Percentiles rank a stretch among this genome's conserved stretches.
These are phyloP conservation scores for Planiliza haematocheilus DNA, from an alignment of 2,113 vertebrate genomes.

Conservation along the genomic window DNA sequence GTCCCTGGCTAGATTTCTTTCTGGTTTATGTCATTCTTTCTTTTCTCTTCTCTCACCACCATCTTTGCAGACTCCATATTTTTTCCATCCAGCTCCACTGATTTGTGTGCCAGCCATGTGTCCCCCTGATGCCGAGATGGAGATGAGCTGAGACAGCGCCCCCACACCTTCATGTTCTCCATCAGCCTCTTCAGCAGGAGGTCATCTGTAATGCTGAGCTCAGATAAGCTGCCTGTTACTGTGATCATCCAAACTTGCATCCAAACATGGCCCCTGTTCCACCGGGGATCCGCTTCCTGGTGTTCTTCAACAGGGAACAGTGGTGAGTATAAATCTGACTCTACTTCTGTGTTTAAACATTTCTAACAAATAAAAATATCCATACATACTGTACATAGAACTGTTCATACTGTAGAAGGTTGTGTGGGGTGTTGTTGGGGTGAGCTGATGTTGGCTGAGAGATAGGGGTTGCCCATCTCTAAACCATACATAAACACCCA, in stretches of 20 bases:
- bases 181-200: background rate
- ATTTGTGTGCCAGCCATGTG: background rate
- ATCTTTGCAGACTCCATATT: background rate
- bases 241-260: background rate
- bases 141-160: background rate
- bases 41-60: background rate
- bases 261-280: slow-evolving; percentile 79
- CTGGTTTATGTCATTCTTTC: no score
- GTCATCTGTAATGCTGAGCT: slow-evolving; percentile 14
- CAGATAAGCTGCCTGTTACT: background rate
- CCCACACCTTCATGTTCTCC: background rate
- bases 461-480: no score
- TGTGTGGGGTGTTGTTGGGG: no score
- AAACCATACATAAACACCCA: no score
- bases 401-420: no score
- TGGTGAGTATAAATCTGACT: slow-evolving; percentile 70
- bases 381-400: no score
- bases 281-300: slow-evolving; percentile 79
- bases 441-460: no score
- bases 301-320: slow-evolving; percentile 79
- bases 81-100: background rate
- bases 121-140: background rate
- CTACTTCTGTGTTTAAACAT: background rate
- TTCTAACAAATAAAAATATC: no score
- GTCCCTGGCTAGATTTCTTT: background rate